Evolutionary conservation across 2,797 vertebrate species (phyloP), one percentile per base, ranked within the genome.

Genomic region (Sciaenops ocellatus): DNA sequence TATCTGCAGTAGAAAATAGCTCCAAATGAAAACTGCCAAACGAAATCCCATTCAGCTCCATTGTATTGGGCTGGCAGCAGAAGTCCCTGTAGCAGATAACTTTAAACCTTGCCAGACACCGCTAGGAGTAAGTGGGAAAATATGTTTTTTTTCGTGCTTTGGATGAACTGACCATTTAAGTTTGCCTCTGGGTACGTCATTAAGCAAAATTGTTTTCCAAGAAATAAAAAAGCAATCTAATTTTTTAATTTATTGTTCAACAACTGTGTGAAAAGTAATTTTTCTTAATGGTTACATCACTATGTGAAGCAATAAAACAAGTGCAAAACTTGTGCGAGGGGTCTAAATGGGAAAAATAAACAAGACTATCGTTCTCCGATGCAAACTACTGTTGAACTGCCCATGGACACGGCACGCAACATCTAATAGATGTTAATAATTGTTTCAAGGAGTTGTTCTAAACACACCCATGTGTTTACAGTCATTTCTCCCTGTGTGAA

Each of bases 1-100:
- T 89, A 84, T 85, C 80, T 86, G 69, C 13, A 7, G 57, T 38
- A 82, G 67, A 85, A 87, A 90, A 85, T 70, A 78, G 63, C 73
- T 78, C 41, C 0, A 17, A 47, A 83, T 62, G 54, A 71, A 73
- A 85, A 66, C 54, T 84, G 85, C 85, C 85, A 90, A 82, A 83
- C 3, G 15, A 71, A 77, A 78, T 83, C 74, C 59, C 48, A 50
- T 78, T 90, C 65, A 74, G 79, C 68, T 80, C 48, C 44, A 66
- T 82, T 85, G 64, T 80, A 66, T 26, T 42, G 70, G 13, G 42
- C 56, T 90, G 84, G 86, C 87, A 82, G 80, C 68, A 80, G 42
- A 76, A 79, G 54, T 55, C 70, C 50, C 34, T 30, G 76, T 48
- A 81, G 83, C 55, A 82, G 89, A 91, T 89, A 85, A 79, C 28